Conservation (phyloP, 37 sponge, comb jelly and placozoan genomes). For the Tethya wilhelma region DNA sequence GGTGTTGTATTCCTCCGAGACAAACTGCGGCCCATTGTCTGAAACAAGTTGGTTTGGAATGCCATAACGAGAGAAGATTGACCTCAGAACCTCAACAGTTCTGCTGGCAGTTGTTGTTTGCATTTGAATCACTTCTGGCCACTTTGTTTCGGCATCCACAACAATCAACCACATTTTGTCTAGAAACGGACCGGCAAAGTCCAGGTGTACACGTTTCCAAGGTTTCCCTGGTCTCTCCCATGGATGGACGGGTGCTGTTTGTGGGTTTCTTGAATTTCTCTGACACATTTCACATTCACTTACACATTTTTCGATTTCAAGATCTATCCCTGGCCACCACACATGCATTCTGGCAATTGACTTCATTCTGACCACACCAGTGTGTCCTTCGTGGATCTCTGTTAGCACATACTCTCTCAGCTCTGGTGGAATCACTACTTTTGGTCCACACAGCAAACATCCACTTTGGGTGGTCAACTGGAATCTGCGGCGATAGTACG, state of each 20-base stretch:
- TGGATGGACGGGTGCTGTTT: slow-evolving; percentile 2
- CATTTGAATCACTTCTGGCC: no score
- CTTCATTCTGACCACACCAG: slow-evolving; percentile 23
- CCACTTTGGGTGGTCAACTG: no score
- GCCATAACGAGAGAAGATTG: slow-evolving; percentile 29
- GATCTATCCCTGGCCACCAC: slow-evolving; percentile 35
- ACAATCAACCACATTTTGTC: no score
- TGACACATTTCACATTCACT: slow-evolving; percentile 8
- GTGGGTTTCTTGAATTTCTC: not conserved
- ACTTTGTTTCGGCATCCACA: no score
- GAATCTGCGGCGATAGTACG: no score
- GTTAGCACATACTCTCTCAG: slow-evolving; percentile 25
- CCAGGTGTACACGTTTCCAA: slow-evolving; percentile 15
- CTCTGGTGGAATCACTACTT: slow-evolving; percentile 18
- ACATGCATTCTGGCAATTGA: slow-evolving; percentile 31
- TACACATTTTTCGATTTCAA: slow-evolving; percentile 11
- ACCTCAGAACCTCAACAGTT: slow-evolving; percentile 17
- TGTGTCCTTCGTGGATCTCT: slow-evolving; percentile 20
- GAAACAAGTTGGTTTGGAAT: slow-evolving; percentile 23
- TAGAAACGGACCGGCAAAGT: slow-evolving; percentile 23
- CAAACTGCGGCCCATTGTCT: slow-evolving; percentile 29
- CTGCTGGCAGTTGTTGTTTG: not conserved
- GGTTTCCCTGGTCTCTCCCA: slow-evolving; percentile 13
- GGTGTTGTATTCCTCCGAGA: not conserved
- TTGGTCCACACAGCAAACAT: slow-evolving; percentile 21